These are phyloP conservation scores for Pseudococcus viburni DNA, from an alignment of 2,888 invertebrate species.

Conservation along the genomic window DNA sequence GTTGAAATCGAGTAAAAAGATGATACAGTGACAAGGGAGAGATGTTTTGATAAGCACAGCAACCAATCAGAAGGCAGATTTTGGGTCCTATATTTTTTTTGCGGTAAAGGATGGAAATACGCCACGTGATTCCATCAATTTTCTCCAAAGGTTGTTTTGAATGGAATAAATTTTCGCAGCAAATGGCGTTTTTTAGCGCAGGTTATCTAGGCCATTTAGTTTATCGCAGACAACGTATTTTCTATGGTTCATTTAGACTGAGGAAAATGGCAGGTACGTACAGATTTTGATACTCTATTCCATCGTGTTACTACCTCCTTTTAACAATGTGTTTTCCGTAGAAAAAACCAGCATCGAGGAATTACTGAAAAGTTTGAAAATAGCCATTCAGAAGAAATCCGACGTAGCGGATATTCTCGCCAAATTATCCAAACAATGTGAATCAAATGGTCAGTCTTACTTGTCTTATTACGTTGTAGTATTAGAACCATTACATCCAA, in stretches of 20 bases:
- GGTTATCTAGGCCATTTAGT: background rate
- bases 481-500: background rate
- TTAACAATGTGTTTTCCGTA: conserved; percentile 1
- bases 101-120: too few relatives aligned
- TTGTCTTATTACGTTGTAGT: background rate
- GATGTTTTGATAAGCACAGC: too few relatives aligned
- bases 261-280: conserved; percentile 37
- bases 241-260: background rate
- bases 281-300: background rate
- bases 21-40: too few relatives aligned
- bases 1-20: too few relatives aligned
- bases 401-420: conserved; percentile 29
- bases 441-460: conserved; percentile 17
- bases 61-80: too few relatives aligned
- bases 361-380: conserved; percentile 51
- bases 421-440: conserved; percentile 45
- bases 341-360: conserved; percentile 33
- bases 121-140: conserved; percentile 44
- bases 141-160: conserved; percentile 51
- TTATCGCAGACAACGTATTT: background rate
- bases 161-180: conserved; percentile 42
- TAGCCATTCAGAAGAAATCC: conserved; percentile 58
- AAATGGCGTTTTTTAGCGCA: background rate
- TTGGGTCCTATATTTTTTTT: too few relatives aligned
- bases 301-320: background rate